These are phyloP conservation scores for Cosmorhoe ocellata DNA, from an alignment of 2,888 invertebrate species.

Conservation along the genomic window DNA sequence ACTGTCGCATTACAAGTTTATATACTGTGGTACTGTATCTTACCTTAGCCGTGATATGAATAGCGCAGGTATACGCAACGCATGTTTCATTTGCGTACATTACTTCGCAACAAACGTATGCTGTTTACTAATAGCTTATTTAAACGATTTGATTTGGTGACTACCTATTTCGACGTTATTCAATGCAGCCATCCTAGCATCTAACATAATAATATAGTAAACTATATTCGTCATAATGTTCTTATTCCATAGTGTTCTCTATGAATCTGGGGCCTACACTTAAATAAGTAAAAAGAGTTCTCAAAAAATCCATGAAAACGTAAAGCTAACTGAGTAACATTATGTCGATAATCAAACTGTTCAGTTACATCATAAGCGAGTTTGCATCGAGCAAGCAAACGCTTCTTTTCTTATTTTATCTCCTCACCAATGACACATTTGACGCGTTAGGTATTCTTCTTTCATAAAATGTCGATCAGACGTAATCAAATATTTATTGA, in stretches of 20 bases:
- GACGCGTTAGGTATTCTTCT: conserved; percentile 31
- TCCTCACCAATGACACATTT: conserved; percentile 40
- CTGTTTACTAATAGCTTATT: conserved; percentile 44
- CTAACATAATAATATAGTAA: too few relatives aligned
- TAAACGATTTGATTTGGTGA: conserved; percentile 33
- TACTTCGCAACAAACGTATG: conserved; percentile 46
- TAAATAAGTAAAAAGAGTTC: too few relatives aligned
- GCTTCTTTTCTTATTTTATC: conserved; percentile 19
- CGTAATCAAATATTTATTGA: conserved; percentile 59
- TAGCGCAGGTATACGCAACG: conserved; percentile 46
- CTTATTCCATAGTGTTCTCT: too few relatives aligned
- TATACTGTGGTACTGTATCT: conserved; percentile 3
- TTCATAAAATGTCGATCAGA: conserved; percentile 43
- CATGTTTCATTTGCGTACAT: conserved; percentile 58
- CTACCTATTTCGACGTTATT: conserved; percentile 16
- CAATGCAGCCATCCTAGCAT: too few relatives aligned
- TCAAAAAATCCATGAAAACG: too few relatives aligned
- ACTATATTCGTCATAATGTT: too few relatives aligned
- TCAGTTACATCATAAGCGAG: background rate
- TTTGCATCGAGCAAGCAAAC: background rate
- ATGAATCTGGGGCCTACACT: too few relatives aligned
- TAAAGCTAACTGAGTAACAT: too few relatives aligned
- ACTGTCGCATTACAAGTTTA: too few relatives aligned
- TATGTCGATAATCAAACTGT: too few relatives aligned
- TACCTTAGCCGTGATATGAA: conserved; percentile 36